These are phyloP conservation scores for Bucorvus abyssinicus DNA, from an alignment of 2,797 vertebrate genomes.

Conservation along the genomic window DNA sequence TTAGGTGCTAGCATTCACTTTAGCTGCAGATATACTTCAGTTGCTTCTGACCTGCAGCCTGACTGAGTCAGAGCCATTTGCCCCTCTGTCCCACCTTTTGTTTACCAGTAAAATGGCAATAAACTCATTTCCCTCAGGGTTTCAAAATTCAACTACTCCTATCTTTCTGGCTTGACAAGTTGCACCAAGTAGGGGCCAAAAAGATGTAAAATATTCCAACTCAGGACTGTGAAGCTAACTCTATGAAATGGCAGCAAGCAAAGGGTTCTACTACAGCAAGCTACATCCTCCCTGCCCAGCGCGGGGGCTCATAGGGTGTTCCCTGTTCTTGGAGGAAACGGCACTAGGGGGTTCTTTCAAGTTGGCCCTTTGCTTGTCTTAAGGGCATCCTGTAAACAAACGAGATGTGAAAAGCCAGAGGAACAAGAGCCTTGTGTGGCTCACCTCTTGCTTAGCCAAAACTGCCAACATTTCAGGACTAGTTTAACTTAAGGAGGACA, in stretches of 20 bases:
- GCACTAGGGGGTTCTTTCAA: fast-evolving
- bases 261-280: neutral
- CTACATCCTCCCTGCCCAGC: neutral
- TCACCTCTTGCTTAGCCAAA: neutral
- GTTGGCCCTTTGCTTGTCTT: neutral
- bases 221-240: neutral
- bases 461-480: neutral
- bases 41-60: neutral
- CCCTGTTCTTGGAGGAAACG: neutral
- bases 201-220: neutral
- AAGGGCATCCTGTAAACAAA: neutral
- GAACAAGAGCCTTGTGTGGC: neutral
- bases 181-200: neutral
- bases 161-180: neutral
- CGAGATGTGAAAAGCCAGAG: neutral
- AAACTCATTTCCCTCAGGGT: neutral
- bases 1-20: neutral
- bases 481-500: neutral
- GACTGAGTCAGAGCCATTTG: neutral
- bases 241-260: neutral
- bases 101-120: neutral
- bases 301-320: neutral
- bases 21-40: neutral
- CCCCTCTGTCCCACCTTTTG: neutral
- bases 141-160: neutral